Percentiles rank a stretch among this genome's conserved stretches.
phyloP scores from a whole-genome alignment of 2,113 vertebrate genomes.

The Panthera tigris region DNA sequence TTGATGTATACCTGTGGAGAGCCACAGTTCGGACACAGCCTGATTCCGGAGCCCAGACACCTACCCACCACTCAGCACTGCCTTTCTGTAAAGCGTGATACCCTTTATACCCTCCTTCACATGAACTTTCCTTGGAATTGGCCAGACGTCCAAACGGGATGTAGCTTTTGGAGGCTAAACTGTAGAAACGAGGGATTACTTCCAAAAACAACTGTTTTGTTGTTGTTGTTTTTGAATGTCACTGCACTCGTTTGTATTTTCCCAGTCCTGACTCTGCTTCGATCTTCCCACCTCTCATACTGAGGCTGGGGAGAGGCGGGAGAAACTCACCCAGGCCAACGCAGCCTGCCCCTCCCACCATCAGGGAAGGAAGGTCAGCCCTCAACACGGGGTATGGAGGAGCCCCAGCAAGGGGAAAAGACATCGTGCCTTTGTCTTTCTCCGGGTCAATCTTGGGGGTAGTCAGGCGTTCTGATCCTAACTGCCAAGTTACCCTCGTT shows the following conservation, averaged over 20 bases:
- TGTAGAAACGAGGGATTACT: slow-evolving; percentile 43
- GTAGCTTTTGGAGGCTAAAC: slow-evolving; percentile 46
- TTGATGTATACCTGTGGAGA: neutral
- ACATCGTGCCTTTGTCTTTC: neutral
- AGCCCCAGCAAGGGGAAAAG: neutral
- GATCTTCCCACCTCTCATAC: neutral
- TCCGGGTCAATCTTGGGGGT: neutral
- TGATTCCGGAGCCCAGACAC: neutral
- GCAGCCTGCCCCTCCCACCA: no score
- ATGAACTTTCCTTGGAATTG: slow-evolving; percentile 51
- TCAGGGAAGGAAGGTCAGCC: neutral
- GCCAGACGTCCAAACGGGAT: slow-evolving; percentile 38
- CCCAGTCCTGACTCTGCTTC: neutral
- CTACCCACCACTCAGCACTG: neutral
- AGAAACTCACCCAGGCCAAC: neutral
- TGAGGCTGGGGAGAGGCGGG: neutral
- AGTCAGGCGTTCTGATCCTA: neutral
- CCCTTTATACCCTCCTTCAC: neutral
- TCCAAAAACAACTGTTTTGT: slow-evolving; percentile 59
- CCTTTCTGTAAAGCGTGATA: neutral
- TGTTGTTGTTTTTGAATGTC: neutral
- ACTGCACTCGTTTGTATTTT: neutral
- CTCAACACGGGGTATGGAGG: accelerated
- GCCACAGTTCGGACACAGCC: neutral
- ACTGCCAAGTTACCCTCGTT: neutral